Conservation (phyloP, 2,113 vertebrate species). For the Thinocorus orbignyianus region DNA sequence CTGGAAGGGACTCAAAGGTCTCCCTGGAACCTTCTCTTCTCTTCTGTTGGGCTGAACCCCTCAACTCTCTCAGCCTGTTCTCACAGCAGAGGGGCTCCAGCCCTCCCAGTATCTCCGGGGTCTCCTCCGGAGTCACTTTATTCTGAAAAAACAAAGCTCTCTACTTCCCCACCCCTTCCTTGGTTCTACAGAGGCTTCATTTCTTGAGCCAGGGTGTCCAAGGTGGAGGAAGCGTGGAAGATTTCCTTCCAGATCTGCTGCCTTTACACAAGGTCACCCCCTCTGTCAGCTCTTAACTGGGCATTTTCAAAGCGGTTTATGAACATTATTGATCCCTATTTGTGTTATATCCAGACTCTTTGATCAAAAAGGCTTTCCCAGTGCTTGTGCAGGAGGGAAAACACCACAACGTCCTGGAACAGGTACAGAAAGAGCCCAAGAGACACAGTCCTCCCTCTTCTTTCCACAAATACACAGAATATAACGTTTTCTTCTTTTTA, state of each 20-base stretch:
- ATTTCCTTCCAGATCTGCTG: background rate
- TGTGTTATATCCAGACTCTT: background rate
- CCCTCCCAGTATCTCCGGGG: background rate
- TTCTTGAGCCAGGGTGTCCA: background rate
- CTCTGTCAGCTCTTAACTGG: background rate
- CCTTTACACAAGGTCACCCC: background rate
- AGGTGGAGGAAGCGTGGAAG: accelerated
- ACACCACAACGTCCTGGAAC: background rate
- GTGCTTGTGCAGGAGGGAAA: background rate
- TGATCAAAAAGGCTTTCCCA: background rate
- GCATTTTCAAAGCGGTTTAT: background rate
- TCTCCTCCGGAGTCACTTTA: background rate
- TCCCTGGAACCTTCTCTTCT: background rate
- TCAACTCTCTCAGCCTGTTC: background rate
- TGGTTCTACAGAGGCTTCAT: background rate
- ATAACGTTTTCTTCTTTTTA: background rate
- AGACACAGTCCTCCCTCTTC: background rate
- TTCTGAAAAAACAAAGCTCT: background rate
- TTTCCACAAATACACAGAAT: background rate
- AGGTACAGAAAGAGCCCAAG: background rate
- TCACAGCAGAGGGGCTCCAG: background rate
- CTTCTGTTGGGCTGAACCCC: background rate
- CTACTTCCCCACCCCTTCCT: background rate
- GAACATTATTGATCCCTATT: background rate
- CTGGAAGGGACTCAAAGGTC: background rate